Evolutionary conservation across 2,113 vertebrate species (phyloP), one percentile per base, ranked within the genome.

Genomic region (Caracal caracal): DNA sequence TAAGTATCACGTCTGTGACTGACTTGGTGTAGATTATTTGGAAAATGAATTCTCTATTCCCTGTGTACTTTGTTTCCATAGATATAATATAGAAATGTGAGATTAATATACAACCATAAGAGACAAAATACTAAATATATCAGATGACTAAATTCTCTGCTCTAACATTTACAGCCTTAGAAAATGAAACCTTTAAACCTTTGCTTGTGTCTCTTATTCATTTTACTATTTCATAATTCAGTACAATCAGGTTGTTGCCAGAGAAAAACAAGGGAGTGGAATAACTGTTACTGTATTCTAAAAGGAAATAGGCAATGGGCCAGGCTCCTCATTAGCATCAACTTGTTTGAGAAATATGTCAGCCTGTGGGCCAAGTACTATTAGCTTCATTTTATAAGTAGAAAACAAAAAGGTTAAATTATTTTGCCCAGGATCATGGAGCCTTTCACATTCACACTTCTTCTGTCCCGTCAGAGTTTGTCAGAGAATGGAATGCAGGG

Each of bases 161-260:
- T 88, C 47, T 83, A 11, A 43, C 73, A 24, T 88, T 86, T 92
- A 71, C 8, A 37, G 47, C 11, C 68, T 86, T 89, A 80, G 47
- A 92, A 96, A 91, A 76, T 76, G 24, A 92, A 88, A 85, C 19
- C 40, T 93, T 92, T 30, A 79, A 78, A 88, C 61, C 37, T 91
- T 24, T 80, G 22, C 33, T 93, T 73, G 33, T 26, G 76, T 96
- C 51, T 91, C 19, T 56, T 81, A 84, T 61, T 84, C 30, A 65
- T 88, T 88, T 88, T 51, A 75, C 16, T 68, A n/a, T 86, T 61
- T 94, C 28, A 73, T 78, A 91, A 88, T 93, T 92, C 24, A 40
- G n/a, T 40, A 68, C 15, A 68, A 13, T 89, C 81, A 91, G 10
- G 51, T 73, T 63, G 40, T 66, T 90, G 9, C 19, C n/a, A 80